These are phyloP conservation scores for Gymnorhina tibicen DNA, from an alignment of 2,113 vertebrate genomes.

Conservation along the genomic window DNA sequence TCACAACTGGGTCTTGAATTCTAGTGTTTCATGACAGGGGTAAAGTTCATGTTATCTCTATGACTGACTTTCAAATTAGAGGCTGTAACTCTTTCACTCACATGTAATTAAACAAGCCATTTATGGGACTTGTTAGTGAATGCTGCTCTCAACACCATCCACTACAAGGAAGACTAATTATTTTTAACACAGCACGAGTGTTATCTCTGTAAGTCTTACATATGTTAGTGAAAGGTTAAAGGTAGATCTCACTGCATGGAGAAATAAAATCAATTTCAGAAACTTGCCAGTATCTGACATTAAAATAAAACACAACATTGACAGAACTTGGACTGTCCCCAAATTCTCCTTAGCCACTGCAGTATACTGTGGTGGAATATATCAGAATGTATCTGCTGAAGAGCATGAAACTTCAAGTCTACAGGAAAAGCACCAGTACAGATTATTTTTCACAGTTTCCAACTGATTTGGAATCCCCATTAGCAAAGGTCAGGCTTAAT, in stretches of 20 bases:
- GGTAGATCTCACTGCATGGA: not conserved
- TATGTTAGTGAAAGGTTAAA: not conserved
- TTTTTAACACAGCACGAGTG: constrained; percentile 20
- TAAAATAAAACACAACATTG: not conserved
- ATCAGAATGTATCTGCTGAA: not conserved
- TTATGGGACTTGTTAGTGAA: not conserved
- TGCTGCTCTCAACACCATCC: not conserved
- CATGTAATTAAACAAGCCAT: not conserved
- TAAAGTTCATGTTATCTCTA: not conserved
- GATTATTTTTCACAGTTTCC: constrained; percentile 5
- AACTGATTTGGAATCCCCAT: not conserved
- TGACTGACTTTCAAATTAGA: not conserved
- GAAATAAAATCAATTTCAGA: constrained; percentile 8
- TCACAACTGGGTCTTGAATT: not conserved
- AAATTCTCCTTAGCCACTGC: not conserved
- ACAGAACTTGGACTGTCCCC: not conserved
- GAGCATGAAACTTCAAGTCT: not conserved
- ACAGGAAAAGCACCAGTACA: not conserved
- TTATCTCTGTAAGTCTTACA: not conserved
- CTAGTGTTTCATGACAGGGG: not conserved
- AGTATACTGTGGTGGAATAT: constrained; percentile 15
- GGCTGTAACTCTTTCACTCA: not conserved
- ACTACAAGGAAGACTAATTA: not conserved
- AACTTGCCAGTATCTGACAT: not conserved
- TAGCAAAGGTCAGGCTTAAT: constrained; percentile 50